Conservation (phyloP, 2,888 invertebrate genomes). For the Polymixis lichenea region DNA sequence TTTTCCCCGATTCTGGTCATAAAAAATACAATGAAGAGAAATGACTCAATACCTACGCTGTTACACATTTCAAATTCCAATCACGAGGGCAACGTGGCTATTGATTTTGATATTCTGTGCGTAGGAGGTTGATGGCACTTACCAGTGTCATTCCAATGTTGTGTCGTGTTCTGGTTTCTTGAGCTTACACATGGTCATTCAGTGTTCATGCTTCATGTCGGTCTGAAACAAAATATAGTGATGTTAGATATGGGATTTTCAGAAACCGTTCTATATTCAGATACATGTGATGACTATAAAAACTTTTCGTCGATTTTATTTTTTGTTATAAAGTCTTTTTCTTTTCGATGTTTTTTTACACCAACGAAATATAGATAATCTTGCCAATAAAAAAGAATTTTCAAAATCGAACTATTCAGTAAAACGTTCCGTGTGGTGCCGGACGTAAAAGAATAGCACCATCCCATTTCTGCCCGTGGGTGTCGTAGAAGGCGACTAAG, state of each 20-base stretch:
- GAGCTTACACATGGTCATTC: slow-evolving; percentile 73
- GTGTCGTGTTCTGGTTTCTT: slow-evolving; percentile 59
- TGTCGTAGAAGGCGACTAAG: too few species aligned
- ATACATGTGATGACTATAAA: background rate
- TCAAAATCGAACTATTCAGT: too few species aligned
- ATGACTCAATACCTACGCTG: slow-evolving; percentile 4
- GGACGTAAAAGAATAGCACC: too few species aligned
- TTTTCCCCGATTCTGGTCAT: background rate
- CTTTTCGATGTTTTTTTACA: too few species aligned
- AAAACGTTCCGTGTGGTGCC: too few species aligned
- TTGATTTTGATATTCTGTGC: slow-evolving; percentile 13
- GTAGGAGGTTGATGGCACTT: slow-evolving; percentile 21
- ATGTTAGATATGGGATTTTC: slow-evolving; percentile 1
- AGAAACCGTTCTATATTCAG: background rate
- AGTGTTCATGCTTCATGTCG: slow-evolving; percentile 57
- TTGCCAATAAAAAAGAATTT: too few species aligned
- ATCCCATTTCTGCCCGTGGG: too few species aligned
- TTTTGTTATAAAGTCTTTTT: too few species aligned
- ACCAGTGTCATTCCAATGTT: slow-evolving; percentile 65
- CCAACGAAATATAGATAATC: too few species aligned
- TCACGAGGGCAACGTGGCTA: background rate
- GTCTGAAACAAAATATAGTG: slow-evolving; percentile 80
- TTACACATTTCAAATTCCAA: slow-evolving; percentile 26
- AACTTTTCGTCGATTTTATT: too few species aligned
- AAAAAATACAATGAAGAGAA: slow-evolving; percentile 3